Base-by-base conservation (phyloP, 92 coral and sea anemone species). In the Zoanthus sociatus region DNA sequence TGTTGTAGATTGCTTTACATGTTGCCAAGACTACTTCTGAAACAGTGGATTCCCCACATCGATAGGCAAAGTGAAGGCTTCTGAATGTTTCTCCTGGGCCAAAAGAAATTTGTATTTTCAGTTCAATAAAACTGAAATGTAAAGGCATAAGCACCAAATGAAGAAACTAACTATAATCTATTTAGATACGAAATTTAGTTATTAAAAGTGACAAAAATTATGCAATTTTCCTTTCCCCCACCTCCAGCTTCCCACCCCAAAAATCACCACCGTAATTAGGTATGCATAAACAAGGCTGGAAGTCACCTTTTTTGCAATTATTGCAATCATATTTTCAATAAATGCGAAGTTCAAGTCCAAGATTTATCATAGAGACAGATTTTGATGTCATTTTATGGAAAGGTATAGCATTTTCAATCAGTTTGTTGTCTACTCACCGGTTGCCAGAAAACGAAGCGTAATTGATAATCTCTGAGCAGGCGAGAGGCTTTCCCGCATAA, bases 31-130 rank as follows among this genome's bases (percentile, higher is more conserved):
- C 78, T n/a, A 78, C 86, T 63, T 69, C 18, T 30, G 86, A 79
- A 51, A 87, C 61, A 9, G 90, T 87, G 76, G 88, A 53, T 76
- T 89, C 88, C 76, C 92, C 92, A 48, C 86, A 82, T 51, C 92
- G 64, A 83, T 17, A 89, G 54, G 79, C 84, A 78, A 76, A 89
- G 37, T 81, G 71, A 71, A 83, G 60, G 87, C 88, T 78, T 76
- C 82, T 61, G 70, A 89, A 84, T 47, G 78, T 51, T 68, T 89
- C 86, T 13, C 92, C 89, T 89, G 58, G 63, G 77, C 77, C 51
- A 73, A 17, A 44, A 73, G 54, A 73, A 42, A 73, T 69, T 10
- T 69, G 47, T 69, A 69, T 69, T 73, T 73, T 44, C n/a, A 73
- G 55, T 16, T 42, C 53, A 73, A 73, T 15, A 73, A 18, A 73